Percentiles rank a stretch among this genome's conserved stretches.
Conservation (phyloP, 2,888 invertebrate genomes). For the Nemotelus nigrinus region DNA sequence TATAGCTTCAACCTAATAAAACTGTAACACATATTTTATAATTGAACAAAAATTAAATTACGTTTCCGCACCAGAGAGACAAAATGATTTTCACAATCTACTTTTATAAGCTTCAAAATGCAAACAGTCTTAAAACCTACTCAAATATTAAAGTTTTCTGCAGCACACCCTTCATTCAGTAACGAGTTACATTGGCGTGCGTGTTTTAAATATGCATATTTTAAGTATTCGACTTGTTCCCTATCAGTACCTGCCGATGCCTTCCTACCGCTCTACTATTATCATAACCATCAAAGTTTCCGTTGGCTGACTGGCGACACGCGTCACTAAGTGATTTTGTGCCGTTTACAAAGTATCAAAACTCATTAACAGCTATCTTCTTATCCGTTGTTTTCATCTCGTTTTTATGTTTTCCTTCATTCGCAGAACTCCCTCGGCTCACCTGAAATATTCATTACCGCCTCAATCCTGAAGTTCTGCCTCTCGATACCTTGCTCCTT, state of each 20-base stretch:
- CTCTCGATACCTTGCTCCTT: neutral
- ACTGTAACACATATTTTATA: too few relatives aligned
- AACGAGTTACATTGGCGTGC: too few relatives aligned
- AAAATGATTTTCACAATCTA: too few relatives aligned
- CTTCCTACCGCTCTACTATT: neutral
- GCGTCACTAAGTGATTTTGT: conserved; percentile 41
- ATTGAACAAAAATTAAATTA: too few relatives aligned
- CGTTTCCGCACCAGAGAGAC: too few relatives aligned
- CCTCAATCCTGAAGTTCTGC: conserved; percentile 12
- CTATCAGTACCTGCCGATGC: too few relatives aligned
- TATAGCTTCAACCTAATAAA: too few relatives aligned
- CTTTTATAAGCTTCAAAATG: too few relatives aligned
- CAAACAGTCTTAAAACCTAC: conserved; percentile 1
- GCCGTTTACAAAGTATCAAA: conserved; percentile 28
- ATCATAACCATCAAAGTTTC: conserved; percentile 12
- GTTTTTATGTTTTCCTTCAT: neutral
- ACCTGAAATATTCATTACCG: conserved; percentile 25
- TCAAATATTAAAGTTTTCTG: neutral
- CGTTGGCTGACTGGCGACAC: conserved; percentile 22
- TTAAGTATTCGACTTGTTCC: too few relatives aligned
- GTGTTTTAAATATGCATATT: too few relatives aligned
- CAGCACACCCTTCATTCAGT: too few relatives aligned
- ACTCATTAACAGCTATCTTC: conserved; percentile 38
- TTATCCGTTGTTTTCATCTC: conserved; percentile 2
- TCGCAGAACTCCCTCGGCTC: neutral